These are phyloP conservation scores for Masticophis lateralis DNA, from an alignment of 2,797 vertebrate species.

Conservation along the genomic window DNA sequence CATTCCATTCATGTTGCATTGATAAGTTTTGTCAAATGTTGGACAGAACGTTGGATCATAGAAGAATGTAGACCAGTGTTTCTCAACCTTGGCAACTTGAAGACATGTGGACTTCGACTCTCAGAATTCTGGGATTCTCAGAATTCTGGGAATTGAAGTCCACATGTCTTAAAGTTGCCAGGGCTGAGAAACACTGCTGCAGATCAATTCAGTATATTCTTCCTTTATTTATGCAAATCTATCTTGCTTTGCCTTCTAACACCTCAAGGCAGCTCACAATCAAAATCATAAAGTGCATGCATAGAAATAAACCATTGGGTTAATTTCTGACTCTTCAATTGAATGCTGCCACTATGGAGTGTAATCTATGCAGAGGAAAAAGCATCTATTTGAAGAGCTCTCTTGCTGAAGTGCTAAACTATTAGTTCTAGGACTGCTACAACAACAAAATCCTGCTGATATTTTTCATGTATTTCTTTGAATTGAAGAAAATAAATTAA, in stretches of 20 bases:
- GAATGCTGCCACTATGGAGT: background rate
- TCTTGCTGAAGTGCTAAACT: background rate
- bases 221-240: background rate
- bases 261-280: background rate
- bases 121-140: background rate
- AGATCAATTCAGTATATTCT: background rate
- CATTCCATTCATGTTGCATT: background rate
- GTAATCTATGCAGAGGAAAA: background rate
- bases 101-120: background rate
- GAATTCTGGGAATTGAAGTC: background rate
- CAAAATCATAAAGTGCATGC: background rate
- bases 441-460: constrained; percentile 22
- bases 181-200: background rate
- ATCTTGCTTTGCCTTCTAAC: background rate
- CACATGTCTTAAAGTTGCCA: background rate
- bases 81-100: background rate
- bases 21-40: background rate
- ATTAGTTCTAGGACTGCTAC: background rate
- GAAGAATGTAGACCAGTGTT: background rate
- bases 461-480: background rate
- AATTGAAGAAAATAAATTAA: background rate
- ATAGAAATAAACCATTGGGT: background rate
- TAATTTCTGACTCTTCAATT: background rate
- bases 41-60: background rate
- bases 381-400: background rate